Base-by-base conservation (phyloP, 2,888 invertebrate species). In the Callyntrura sp. region DNA sequence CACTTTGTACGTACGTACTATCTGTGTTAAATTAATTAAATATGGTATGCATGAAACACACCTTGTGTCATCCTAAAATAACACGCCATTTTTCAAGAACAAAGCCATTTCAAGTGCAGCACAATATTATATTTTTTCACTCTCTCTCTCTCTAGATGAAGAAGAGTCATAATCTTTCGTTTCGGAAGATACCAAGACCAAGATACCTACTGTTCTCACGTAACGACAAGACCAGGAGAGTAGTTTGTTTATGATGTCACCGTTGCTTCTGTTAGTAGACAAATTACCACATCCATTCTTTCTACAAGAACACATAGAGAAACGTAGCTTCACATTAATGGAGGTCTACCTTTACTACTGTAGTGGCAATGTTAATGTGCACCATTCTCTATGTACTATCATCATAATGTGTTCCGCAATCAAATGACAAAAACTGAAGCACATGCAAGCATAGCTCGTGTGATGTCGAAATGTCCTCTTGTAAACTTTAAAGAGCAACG, bases 61-160 rank as follows among this genome's bases (percentile, higher is more conserved):
- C 57, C 79, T 60, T 79, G 60, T 79, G 79, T 79, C 79, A 79
- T 79, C 79, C 60, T 43, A 17, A 60, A 43, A 57, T 57, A 57
- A 43, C 3, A 48, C n/a, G 14, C 17, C 35, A 60, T 23, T 79
- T 60, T 60, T 79, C 79, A 79, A 79, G 79, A 79, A 79, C 79
- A 79, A 79, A 79, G 79, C 17, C 11, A 57, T 43, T 57, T 79
- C 79, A 79, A 79, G 79, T 79, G 35, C 79, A 79, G 57, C 57
- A 55, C 78, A 45, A 73, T 57, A 78, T 57, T 51, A 28, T 79
- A 20, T 20, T 57, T 79, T 35, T 6, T 35, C 35, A 4, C 3
- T 6, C 35, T 35, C 2, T 35, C 35, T 35, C 35, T 35, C 3
- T 6, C 35, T 35, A 35, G 35, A 4, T 35, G 6, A 35, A 35